Conservation (phyloP, 2,113 vertebrate species). For the Sinocyclocheilus rhinocerous region DNA sequence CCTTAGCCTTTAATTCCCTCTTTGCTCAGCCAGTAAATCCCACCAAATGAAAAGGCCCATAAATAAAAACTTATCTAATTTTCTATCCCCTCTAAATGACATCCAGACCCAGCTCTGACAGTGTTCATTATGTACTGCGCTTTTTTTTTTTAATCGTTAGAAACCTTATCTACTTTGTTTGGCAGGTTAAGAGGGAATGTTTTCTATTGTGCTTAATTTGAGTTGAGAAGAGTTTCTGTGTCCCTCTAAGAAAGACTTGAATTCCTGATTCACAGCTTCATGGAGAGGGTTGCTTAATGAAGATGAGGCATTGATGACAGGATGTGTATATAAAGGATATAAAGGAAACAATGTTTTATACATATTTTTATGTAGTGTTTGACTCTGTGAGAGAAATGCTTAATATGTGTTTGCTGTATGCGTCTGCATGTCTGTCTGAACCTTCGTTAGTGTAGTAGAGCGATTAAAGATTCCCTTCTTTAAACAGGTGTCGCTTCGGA, state of each 20-base stretch:
- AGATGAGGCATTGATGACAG: background rate
- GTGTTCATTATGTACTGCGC: conserved; percentile 67
- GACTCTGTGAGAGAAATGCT: background rate
- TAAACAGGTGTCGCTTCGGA: conserved; percentile 79
- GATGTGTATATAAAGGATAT: background rate
- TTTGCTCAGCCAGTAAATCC: conserved; percentile 72
- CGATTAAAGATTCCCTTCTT: conserved; percentile 76
- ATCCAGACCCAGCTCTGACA: conserved; percentile 68
- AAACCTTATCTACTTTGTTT: conserved; percentile 62
- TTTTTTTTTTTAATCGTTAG: conserved; percentile 58
- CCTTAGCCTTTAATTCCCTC: conserved; percentile 73
- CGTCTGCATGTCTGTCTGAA: conserved; percentile 67
- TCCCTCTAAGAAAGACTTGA: conserved; percentile 1
- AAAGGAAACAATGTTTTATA: background rate
- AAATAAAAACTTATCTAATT: conserved; percentile 76
- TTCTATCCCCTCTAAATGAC: conserved; percentile 71
- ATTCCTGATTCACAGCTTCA: conserved; percentile 48
- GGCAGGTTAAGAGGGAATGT: conserved; percentile 25
- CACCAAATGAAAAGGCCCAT: conserved; percentile 74
- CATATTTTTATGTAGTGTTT: background rate
- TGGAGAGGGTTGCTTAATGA: background rate
- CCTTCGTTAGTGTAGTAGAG: conserved; percentile 70
- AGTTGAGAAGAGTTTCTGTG: conserved; percentile 25
- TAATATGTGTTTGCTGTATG: conserved; percentile 42
- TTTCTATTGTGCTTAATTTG: conserved; percentile 49